Evolutionary conservation across 1,140 invertebrate species (phyloP).

Genomic region (Drosophila yakuba): DNA sequence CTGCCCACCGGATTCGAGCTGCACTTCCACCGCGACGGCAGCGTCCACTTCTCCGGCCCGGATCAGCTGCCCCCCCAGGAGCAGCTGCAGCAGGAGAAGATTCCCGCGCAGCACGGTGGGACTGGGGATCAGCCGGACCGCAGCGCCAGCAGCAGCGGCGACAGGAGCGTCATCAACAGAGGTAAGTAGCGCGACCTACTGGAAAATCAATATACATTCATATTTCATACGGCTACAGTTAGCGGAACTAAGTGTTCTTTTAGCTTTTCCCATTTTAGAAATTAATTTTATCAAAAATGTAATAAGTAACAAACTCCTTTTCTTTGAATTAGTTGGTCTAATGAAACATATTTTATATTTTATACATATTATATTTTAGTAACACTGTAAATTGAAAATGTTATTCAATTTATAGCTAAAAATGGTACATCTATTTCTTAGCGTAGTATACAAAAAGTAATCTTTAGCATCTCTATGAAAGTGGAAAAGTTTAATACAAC

Average conservation of each 20-base stretch:
- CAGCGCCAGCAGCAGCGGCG: slow-evolving; percentile 70
- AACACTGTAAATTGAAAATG: too few species aligned
- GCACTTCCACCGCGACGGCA: slow-evolving; percentile 91
- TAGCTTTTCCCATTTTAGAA: too few species aligned
- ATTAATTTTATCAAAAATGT: too few species aligned
- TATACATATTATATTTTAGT: too few species aligned
- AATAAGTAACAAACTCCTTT: too few species aligned
- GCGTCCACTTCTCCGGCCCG: slow-evolving; percentile 86
- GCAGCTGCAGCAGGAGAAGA: neutral
- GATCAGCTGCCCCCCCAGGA: slow-evolving; percentile 62
- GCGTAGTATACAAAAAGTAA: neutral
- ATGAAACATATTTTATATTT: too few species aligned
- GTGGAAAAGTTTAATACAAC: slow-evolving; percentile 10
- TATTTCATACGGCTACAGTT: neutral
- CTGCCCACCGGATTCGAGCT: slow-evolving; percentile 85
- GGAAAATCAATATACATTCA: neutral
- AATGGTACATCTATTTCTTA: too few species aligned
- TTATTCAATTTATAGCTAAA: too few species aligned
- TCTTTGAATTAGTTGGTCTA: too few species aligned
- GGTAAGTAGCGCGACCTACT: slow-evolving; percentile 35
- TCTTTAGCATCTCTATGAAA: slow-evolving; percentile 18
- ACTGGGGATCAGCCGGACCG: slow-evolving; percentile 31
- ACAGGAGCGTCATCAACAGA: slow-evolving; percentile 58
- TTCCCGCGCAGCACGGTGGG: slow-evolving; percentile 8
- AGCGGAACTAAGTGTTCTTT: neutral